Evolutionary conservation across 2,113 vertebrate genomes (phyloP).

Genomic region (Platysternon megacephalum): DNA sequence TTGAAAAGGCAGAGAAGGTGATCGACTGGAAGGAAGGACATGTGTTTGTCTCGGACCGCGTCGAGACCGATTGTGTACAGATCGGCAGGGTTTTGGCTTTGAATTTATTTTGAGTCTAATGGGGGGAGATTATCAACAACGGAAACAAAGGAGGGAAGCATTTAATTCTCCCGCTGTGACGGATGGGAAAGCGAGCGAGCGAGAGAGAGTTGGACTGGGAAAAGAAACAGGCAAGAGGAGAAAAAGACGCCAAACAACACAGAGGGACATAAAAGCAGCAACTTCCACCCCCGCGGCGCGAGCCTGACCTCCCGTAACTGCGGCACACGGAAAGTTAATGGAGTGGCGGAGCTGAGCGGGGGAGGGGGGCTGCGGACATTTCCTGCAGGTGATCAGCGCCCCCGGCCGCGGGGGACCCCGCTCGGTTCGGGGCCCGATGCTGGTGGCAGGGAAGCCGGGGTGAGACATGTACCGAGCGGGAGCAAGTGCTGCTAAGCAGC

Average conservation of each 20-base stretch:
- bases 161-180: neutral
- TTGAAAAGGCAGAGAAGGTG: conserved; percentile 61
- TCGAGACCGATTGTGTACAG: neutral
- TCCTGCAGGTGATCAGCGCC: neutral
- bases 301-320: neutral
- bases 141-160: conserved; percentile 19
- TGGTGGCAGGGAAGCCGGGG: neutral
- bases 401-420: neutral
- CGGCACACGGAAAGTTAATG: neutral
- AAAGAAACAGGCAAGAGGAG: neutral
- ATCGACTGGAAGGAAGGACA: conserved; percentile 14
- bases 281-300: neutral
- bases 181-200: no score
- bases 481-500: no score
- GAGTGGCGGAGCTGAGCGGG: neutral
- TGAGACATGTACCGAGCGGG: neutral
- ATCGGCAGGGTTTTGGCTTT: neutral
- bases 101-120: neutral
- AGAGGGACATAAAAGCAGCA: neutral
- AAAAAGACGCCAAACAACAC: neutral
- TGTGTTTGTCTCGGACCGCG: neutral
- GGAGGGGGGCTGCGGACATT: neutral
- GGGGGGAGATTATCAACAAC: neutral
- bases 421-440: neutral
- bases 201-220: neutral